A percentile compares a stretch with the other conserved stretches of the same genome.
Evolutionary conservation across 2,113 vertebrate genomes (phyloP).

Genomic region (Gallinago media): DNA sequence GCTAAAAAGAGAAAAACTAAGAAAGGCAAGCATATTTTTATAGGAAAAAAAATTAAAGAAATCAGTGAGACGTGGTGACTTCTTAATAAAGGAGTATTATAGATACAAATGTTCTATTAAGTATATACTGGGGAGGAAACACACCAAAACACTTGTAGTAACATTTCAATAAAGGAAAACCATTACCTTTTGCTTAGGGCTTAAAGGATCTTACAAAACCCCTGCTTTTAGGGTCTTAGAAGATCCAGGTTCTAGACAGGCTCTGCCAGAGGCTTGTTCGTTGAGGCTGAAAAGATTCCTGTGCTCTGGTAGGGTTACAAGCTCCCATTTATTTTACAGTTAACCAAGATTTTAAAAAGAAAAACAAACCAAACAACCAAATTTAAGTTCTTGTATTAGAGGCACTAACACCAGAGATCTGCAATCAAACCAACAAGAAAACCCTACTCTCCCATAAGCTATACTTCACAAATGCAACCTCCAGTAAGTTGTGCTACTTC

Average conservation of each 20-base stretch:
- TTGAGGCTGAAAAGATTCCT: background rate
- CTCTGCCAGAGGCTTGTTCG: background rate
- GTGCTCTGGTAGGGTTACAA: background rate
- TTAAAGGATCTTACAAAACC: background rate
- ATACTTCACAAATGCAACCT: background rate
- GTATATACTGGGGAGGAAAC: background rate
- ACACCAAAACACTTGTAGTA: background rate
- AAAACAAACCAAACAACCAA: background rate
- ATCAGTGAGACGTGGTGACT: background rate
- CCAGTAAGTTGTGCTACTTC: background rate
- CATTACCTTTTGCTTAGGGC: background rate
- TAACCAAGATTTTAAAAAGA: background rate
- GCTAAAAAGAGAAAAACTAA: background rate
- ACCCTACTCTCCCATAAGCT: fast-evolving
- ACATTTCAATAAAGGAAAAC: background rate
- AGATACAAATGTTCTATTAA: background rate
- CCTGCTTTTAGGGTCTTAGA: background rate
- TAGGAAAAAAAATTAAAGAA: background rate
- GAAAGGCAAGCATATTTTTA: background rate
- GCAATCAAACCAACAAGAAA: background rate
- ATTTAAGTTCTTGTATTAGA: background rate
- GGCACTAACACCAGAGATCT: background rate
- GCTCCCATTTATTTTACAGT: background rate
- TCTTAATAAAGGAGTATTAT: background rate
- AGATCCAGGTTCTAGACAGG: background rate